Percentiles rank a stretch among this genome's conserved stretches.
Conservation (phyloP, 2,888 invertebrate species). For the Penaeus monodon region DNA sequence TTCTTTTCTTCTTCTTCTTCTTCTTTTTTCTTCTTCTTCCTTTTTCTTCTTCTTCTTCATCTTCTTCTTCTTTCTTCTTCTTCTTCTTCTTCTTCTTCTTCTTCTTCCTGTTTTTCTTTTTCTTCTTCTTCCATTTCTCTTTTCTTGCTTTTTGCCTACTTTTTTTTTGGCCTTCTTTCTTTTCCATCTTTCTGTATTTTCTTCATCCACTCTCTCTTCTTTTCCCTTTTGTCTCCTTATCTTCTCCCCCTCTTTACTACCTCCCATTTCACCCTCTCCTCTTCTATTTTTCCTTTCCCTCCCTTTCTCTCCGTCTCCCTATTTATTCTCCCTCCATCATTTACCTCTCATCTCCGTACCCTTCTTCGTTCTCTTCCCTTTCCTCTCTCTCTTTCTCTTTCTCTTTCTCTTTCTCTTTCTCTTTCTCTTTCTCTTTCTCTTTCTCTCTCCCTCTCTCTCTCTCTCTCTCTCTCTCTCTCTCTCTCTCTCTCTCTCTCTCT, state of each 20-base stretch:
- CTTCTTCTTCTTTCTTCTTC: neutral
- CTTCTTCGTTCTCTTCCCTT: neutral
- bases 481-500: neutral
- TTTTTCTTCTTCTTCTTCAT: neutral
- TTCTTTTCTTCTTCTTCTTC: neutral
- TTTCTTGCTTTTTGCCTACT: neutral
- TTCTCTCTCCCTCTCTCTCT: neutral
- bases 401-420: neutral
- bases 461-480: neutral
- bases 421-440: neutral
- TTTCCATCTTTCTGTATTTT: neutral
- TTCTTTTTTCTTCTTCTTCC: neutral
- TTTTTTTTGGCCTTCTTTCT: no score
- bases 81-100: neutral
- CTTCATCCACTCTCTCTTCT: neutral
- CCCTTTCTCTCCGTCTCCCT: neutral
- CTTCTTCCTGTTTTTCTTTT: neutral
- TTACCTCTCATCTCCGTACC: neutral
- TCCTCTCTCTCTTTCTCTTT: neutral
- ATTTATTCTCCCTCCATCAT: conserved; percentile 12
- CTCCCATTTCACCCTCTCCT: neutral
- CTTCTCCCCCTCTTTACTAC: neutral
- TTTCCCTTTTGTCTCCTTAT: neutral
- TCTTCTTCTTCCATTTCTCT: neutral
- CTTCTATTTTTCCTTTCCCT: neutral